These are phyloP conservation scores for Molossus molossus DNA, from an alignment of 2,797 vertebrate species.

Conservation along the genomic window DNA sequence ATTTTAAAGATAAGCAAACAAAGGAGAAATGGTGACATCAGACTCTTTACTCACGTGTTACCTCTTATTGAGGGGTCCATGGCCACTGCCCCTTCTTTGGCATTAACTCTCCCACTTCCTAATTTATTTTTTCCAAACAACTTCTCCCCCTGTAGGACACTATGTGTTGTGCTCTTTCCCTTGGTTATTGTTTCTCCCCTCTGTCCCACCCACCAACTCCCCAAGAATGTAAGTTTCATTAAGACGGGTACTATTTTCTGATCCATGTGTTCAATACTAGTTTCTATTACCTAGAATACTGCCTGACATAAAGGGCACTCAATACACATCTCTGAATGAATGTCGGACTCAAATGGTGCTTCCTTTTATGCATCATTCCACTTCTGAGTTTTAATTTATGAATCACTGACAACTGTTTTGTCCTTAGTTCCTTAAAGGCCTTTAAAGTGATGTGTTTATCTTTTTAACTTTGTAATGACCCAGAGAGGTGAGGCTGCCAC, in stretches of 20 bases:
- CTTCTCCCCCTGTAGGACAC: neutral
- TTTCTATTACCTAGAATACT: neutral
- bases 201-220: no score
- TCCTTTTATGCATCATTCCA: neutral
- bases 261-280: neutral
- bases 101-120: neutral
- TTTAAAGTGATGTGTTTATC: neutral
- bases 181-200: neutral
- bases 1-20: slow-evolving; percentile 3
- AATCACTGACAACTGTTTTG: neutral
- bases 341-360: neutral
- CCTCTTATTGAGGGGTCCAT: neutral
- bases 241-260: neutral
- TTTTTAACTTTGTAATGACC: neutral
- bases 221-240: neutral
- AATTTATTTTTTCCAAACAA: neutral
- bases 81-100: neutral
- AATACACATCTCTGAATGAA: neutral
- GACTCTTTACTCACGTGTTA: neutral
- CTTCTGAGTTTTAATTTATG: slow-evolving; percentile 4
- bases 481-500: neutral
- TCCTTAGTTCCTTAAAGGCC: neutral
- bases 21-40: neutral
- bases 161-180: neutral
- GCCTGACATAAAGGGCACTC: neutral